Evolutionary conservation across 2,113 vertebrate genomes (phyloP), one percentile per base, ranked within the genome.

Genomic region (Semnornis frantzii): DNA sequence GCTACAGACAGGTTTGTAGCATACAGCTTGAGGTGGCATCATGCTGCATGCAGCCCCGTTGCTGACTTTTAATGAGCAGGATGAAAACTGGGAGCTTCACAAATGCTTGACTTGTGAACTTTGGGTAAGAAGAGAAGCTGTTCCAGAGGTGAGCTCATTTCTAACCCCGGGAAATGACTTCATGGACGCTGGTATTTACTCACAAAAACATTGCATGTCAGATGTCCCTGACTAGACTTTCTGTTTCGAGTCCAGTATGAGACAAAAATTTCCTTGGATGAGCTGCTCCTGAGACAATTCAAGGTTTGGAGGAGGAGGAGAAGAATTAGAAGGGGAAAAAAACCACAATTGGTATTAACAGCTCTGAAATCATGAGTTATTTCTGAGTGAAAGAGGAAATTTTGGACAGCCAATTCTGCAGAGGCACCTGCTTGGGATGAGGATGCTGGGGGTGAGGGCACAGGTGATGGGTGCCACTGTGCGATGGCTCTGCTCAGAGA

Each of bases 231-330:
- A 97, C 97, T 97, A 98, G 98, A 97, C 97, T 93, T 96, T 96
- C 97, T 96, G 97, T 96, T 95, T 91, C 62, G 10, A 60, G 89
- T 96, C 97, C 96, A 98, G 77, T 87, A 97, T 97, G 97, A 97
- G 97, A 95, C 96, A 97, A 96, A 97, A 96, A 92, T 98, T 98
- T 98, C 98, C 97, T 97, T 97, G 96, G 97, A 97, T 78, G 46
- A 91, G 90, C 95, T 92, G 92, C 76, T 96, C 88, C 93, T 83
- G 84, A 95, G 85, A 95, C 92, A 94, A 94, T 81, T 92, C 83
- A 81, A 73, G 31, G 57, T 74, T 93, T 96, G 86, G 82, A 90
- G 64, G 65, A 86, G 34, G 68, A 85, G 44, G 12, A 92, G 77
- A 60, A 94, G 63, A 79, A 84, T 37, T 48, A 16, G 25, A 48